Percentiles rank a stretch among this genome's conserved stretches.
These are phyloP conservation scores for Tylochromis polylepis DNA, from an alignment of 2,113 vertebrate genomes.

Conservation along the genomic window DNA sequence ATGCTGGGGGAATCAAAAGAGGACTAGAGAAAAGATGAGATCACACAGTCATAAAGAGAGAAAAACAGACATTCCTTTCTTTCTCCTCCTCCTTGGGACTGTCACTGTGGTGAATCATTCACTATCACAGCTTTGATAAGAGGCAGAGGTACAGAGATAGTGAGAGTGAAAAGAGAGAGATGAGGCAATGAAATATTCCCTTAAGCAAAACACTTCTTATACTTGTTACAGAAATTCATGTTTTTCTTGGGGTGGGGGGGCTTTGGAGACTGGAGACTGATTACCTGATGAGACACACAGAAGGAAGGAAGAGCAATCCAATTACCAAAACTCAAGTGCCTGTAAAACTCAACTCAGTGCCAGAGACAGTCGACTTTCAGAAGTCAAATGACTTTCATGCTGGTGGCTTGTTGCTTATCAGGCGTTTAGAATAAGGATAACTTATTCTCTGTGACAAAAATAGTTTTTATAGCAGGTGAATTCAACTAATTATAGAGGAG, in stretches of 20 bases:
- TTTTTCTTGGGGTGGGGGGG: too few relatives aligned
- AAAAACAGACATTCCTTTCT: constrained; percentile 9
- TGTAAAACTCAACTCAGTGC: constrained; percentile 22
- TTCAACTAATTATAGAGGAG: constrained; percentile 24
- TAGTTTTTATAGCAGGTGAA: not conserved
- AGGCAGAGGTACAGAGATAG: not conserved
- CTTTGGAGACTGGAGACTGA: constrained; percentile 27
- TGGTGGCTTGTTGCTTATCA: constrained; percentile 2
- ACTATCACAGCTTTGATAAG: constrained; percentile 21
- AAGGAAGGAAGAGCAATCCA: constrained; percentile 29
- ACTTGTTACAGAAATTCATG: constrained; percentile 11
- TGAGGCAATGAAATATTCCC: constrained; percentile 1
- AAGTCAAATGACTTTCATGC: constrained; percentile 7
- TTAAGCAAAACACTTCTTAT: constrained; percentile 27
- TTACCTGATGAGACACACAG: constrained; percentile 36
- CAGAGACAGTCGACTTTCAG: constrained; percentile 11
- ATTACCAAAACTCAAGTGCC: constrained; percentile 46
- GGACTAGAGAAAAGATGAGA: not conserved
- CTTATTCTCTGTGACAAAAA: constrained; percentile 14
- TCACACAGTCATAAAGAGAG: not conserved
- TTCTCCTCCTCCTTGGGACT: constrained; percentile 2
- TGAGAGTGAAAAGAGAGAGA: constrained; percentile 1
- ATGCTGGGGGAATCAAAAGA: constrained; percentile 9
- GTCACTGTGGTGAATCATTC: constrained; percentile 26
- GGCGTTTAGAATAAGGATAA: not conserved